These are phyloP conservation scores for Archips crataeganus DNA, from an alignment of 2,888 invertebrate species.

Conservation along the genomic window DNA sequence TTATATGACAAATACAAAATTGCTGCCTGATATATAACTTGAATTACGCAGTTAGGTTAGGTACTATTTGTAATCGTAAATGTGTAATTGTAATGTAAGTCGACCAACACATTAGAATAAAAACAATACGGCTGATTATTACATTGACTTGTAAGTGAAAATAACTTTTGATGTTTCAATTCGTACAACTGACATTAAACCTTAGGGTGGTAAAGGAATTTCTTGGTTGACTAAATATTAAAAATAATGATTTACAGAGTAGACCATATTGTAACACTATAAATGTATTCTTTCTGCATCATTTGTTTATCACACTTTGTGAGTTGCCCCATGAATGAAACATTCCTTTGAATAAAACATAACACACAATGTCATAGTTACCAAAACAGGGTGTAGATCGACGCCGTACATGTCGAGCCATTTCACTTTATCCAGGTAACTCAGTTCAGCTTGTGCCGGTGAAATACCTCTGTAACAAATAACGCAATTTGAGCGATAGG, in stretches of 20 bases:
- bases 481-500: conserved; percentile 46
- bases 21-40: not conserved
- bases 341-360: conserved; percentile 35
- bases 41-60: too few relatives aligned
- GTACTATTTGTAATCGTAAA: too few relatives aligned
- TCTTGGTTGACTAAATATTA: too few relatives aligned
- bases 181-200: too few relatives aligned
- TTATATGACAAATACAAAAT: too few relatives aligned
- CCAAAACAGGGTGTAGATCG: conserved; percentile 98
- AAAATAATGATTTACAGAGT: too few relatives aligned
- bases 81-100: too few relatives aligned
- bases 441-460: conserved; percentile 96
- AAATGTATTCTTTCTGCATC: not conserved
- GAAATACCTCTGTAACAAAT: conserved; percentile 90
- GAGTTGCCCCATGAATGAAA: conserved; percentile 15
- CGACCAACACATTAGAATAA: too few relatives aligned
- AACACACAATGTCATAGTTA: conserved; percentile 77
- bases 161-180: too few relatives aligned
- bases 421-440: conserved; percentile 98
- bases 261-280: not conserved
- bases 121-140: too few relatives aligned
- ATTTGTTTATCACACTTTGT: conserved; percentile 16
- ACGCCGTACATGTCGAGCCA: conserved; percentile 99
- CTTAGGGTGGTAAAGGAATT: too few relatives aligned
- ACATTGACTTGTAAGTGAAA: too few relatives aligned